Evolutionary conservation across 2,797 vertebrate genomes (phyloP).

Genomic region (Chaetodon trifasciatus): DNA sequence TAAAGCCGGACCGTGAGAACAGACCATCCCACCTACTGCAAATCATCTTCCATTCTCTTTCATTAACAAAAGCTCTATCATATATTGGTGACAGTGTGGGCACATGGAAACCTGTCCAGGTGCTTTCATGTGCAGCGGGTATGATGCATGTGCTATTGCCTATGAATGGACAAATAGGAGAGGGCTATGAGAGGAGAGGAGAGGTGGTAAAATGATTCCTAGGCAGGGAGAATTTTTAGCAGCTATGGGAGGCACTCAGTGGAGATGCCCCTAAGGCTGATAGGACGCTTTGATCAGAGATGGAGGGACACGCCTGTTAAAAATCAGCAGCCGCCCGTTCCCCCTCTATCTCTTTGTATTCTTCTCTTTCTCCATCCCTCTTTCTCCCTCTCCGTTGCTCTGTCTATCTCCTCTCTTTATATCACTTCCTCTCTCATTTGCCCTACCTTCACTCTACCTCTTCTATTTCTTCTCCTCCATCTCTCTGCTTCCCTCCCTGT

Average conservation of each 20-base stretch:
- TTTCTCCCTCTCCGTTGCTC: constrained; percentile 33
- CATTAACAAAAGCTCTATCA: constrained; percentile 28
- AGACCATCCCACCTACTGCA: constrained; percentile 1
- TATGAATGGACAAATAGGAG: constrained; percentile 53
- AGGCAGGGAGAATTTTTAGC: constrained; percentile 71
- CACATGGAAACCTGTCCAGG: constrained; percentile 23
- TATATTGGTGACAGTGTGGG: constrained; percentile 13
- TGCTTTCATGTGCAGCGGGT: constrained; percentile 57
- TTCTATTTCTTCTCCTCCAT: background rate
- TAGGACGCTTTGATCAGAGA: constrained; percentile 81
- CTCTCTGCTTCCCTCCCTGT: background rate
- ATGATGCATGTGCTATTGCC: constrained; percentile 46
- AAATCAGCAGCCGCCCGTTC: constrained; percentile 70
- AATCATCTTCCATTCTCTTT: constrained; percentile 47
- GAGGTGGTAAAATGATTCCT: constrained; percentile 69
- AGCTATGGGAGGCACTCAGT: constrained; percentile 71
- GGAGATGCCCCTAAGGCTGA: constrained; percentile 77
- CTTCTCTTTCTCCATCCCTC: constrained; percentile 57
- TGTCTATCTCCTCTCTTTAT: constrained; percentile 31
- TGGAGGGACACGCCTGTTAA: constrained; percentile 80
- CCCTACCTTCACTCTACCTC: constrained; percentile 1
- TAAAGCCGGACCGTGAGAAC: constrained; percentile 11
- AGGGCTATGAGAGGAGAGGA: constrained; percentile 27
- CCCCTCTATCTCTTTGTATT: constrained; percentile 70
- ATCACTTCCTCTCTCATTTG: constrained; percentile 25